Conservation (phyloP, 2,888 invertebrate genomes). For the Tribolium freemani region DNA sequence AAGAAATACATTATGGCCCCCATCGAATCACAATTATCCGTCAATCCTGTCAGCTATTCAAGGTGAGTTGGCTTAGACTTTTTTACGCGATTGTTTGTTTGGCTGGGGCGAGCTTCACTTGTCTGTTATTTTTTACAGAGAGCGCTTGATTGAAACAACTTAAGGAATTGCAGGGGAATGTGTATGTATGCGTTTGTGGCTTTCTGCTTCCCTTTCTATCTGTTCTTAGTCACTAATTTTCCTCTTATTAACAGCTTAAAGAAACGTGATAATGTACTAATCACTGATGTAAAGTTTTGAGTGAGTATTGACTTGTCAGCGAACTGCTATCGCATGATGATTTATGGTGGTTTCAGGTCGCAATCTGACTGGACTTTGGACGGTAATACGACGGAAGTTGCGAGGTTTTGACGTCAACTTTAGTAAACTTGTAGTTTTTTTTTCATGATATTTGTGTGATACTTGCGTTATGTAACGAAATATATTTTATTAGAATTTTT, state of each 20-base stretch:
- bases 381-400: slow-evolving; percentile 19
- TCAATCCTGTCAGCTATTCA: slow-evolving; percentile 72
- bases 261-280: slow-evolving; percentile 33
- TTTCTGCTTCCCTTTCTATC: slow-evolving; percentile 4
- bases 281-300: slow-evolving; percentile 5
- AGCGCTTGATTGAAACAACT: slow-evolving; percentile 38
- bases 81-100: background rate
- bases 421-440: slow-evolving; percentile 1
- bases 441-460: slow-evolving; percentile 12
- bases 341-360: slow-evolving; percentile 15
- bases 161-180: slow-evolving; percentile 19
- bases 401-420: slow-evolving; percentile 22
- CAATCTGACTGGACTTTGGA: slow-evolving; percentile 31
- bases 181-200: slow-evolving; percentile 28
- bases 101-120: slow-evolving; percentile 4
- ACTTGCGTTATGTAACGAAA: slow-evolving; percentile 5
- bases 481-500: background rate
- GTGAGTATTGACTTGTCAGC: slow-evolving; percentile 11
- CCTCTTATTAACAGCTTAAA: slow-evolving; percentile 39
- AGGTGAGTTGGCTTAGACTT: slow-evolving; percentile 67
- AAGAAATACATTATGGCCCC: slow-evolving; percentile 73
- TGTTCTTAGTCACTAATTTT: slow-evolving; percentile 22
- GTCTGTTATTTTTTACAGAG: slow-evolving; percentile 36
- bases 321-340: background rate
- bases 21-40: slow-evolving; percentile 69